A percentile compares a stretch with the other conserved stretches of the same genome.
Conservation (phyloP, 2,113 vertebrate genomes). For the Dascyllus trimaculatus region DNA sequence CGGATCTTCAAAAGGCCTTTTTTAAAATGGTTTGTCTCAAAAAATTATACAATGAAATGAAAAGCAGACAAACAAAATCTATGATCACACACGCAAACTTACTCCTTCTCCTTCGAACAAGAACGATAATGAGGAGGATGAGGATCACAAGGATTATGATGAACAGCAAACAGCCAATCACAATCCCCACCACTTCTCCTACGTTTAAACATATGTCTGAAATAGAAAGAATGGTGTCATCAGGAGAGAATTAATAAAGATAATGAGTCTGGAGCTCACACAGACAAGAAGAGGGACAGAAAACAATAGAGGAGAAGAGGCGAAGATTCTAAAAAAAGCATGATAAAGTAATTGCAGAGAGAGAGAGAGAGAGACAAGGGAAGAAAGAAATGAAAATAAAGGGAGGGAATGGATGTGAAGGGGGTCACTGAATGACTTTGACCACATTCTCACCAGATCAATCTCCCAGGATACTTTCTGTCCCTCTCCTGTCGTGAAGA, state of each 20-base stretch:
- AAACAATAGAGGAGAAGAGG: conserved; percentile 11
- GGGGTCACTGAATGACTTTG: conserved; percentile 73
- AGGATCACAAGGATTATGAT: conserved; percentile 82
- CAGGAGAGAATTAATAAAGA: conserved; percentile 62
- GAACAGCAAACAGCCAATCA: conserved; percentile 78
- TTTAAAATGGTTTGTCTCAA: neutral
- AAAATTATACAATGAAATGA: conserved; percentile 5
- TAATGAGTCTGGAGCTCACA: conserved; percentile 58
- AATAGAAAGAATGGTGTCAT: conserved; percentile 47
- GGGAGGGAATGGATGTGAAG: conserved; percentile 1
- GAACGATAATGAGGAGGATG: conserved; percentile 74
- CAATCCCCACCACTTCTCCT: conserved; percentile 85
- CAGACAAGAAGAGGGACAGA: conserved; percentile 32
- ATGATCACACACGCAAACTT: conserved; percentile 23
- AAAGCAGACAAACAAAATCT: conserved; percentile 6
- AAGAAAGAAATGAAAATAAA: conserved; percentile 51
- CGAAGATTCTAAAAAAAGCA: conserved; percentile 44
- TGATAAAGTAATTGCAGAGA: conserved; percentile 49
- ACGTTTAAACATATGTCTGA: conserved; percentile 79
- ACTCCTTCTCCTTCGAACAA: conserved; percentile 72
- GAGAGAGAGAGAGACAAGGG: conserved; percentile 2
- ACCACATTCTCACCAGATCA: conserved; percentile 69
- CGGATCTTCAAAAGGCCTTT: conserved; percentile 14
- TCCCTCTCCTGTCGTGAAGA: conserved; percentile 71
- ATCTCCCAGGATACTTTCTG: conserved; percentile 62